Evolutionary conservation across 2,113 vertebrate genomes (phyloP).

Genomic region (Chitala chitala): DNA sequence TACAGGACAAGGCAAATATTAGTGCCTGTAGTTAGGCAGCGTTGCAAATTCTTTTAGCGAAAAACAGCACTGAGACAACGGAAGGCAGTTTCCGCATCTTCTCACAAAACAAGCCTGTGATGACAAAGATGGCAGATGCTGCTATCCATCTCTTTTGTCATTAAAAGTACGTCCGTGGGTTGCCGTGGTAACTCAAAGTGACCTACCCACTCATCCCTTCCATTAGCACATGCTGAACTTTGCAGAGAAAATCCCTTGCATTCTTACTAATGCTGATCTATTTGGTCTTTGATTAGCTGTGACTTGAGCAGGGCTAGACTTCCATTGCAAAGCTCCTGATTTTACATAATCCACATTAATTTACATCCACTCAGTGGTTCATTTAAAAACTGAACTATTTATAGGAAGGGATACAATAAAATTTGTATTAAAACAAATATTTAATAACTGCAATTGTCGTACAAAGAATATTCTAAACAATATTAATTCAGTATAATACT

Average conservation of each 20-base stretch:
- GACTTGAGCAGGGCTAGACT: neutral
- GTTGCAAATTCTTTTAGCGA: too few species aligned
- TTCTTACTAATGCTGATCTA: neutral
- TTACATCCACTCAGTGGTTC: too few species aligned
- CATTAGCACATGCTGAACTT: neutral
- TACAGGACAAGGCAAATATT: too few species aligned
- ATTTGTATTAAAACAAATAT: too few species aligned
- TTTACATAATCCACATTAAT: neutral
- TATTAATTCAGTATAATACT: conserved; percentile 53
- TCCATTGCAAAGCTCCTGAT: neutral
- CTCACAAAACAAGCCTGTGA: too few species aligned
- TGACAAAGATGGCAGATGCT: too few species aligned
- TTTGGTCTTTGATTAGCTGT: neutral
- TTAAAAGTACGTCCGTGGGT: neutral
- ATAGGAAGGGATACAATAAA: too few species aligned
- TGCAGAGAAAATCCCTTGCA: neutral
- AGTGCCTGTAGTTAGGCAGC: too few species aligned
- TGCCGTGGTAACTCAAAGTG: neutral
- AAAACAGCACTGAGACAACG: too few species aligned
- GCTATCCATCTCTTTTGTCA: too few species aligned
- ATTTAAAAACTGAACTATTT: too few species aligned
- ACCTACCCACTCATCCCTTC: neutral
- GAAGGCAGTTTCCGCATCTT: too few species aligned
- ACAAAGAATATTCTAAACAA: conserved; percentile 65
- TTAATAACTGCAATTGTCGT: conserved; percentile 53